Evolutionary conservation across 2,113 vertebrate species (phyloP), one percentile per base, ranked within the genome.

Genomic region (Alligator sinensis): DNA sequence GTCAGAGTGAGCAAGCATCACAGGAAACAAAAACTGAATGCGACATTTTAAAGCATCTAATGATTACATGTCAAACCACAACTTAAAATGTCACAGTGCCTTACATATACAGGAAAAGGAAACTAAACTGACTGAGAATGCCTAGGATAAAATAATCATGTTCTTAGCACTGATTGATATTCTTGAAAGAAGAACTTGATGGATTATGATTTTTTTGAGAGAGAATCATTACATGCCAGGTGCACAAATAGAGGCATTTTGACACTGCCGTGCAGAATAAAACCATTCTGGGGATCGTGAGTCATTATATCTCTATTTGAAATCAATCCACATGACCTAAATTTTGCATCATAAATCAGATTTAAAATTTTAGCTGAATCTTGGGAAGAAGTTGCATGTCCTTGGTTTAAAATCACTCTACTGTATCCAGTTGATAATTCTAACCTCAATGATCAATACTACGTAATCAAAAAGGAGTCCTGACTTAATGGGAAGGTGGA

Each of bases 41-140:
- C 97, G 96, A 96, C 92, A 70, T 97, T 98, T 97, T 96, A 97
- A 98, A 98, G 96, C 95, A 96, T 94, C 91, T 97, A 98, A 98
- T 97, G 97, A 98, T 98, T 98, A 97, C 96, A 96, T 95, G 97
- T 98, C 98, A 98, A 98, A 98, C 94, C 95, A 97, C 91, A 97
- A 97, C 98, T 98, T 97, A 97, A 62, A 96, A 97, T 98, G 97
- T 98, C 97, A 97, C 93, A 76, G 94, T 4, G 15, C 92, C 86
- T 92, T 96, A 90, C 89, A 62, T 95, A 77, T 27, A 96, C 95
- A 94, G 83, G 47, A 64, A 80, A 90, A 94, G 90, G 91, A 93
- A 97, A 96, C 81, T 81, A 89, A 96, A 97, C 96, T 97, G 97
- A 98, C 95, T 97, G 97, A 98, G 97, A 97, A 97, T 94, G 94